Conservation (phyloP, 2,797 vertebrate genomes). For the Onychomys arenicola region DNA sequence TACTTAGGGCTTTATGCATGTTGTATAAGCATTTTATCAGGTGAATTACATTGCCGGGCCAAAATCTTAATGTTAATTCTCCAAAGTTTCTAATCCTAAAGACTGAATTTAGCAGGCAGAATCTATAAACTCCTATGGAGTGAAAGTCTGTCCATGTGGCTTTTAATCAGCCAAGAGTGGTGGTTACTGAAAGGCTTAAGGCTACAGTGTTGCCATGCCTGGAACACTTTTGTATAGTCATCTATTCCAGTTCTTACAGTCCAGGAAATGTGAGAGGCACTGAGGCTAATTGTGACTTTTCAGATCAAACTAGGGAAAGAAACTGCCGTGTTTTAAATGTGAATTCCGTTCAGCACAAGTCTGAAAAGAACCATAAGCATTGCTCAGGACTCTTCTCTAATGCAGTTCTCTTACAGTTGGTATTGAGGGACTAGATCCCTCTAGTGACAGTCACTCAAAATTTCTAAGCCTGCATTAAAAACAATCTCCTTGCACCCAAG, state of each 20-base stretch:
- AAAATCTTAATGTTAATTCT: slow-evolving; percentile 66
- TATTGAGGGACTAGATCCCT: background rate
- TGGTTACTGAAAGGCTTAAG: slow-evolving; percentile 49
- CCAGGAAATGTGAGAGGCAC: slow-evolving; percentile 12
- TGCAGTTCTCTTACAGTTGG: slow-evolving; percentile 28
- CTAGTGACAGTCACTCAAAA: slow-evolving; percentile 37
- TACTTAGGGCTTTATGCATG: background rate
- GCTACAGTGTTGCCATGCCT: background rate
- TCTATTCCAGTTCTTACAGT: slow-evolving; percentile 56
- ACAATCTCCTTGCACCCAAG: background rate
- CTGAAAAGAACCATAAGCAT: background rate
- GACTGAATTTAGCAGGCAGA: slow-evolving; percentile 51
- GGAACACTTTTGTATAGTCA: background rate
- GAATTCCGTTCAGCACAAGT: background rate
- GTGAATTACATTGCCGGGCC: background rate
- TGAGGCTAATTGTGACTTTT: slow-evolving; percentile 38
- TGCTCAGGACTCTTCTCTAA: background rate
- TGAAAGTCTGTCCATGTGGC: slow-evolving; percentile 42
- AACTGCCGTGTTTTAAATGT: slow-evolving; percentile 49
- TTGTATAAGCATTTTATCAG: background rate
- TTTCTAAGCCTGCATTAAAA: slow-evolving; percentile 30
- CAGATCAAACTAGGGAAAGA: slow-evolving; percentile 8
- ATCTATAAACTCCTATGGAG: slow-evolving; percentile 57
- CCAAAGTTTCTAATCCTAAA: slow-evolving; percentile 46
- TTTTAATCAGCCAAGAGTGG: slow-evolving; percentile 44